Conservation (phyloP, 2,888 invertebrate species). For the Drosophila rellima region DNA sequence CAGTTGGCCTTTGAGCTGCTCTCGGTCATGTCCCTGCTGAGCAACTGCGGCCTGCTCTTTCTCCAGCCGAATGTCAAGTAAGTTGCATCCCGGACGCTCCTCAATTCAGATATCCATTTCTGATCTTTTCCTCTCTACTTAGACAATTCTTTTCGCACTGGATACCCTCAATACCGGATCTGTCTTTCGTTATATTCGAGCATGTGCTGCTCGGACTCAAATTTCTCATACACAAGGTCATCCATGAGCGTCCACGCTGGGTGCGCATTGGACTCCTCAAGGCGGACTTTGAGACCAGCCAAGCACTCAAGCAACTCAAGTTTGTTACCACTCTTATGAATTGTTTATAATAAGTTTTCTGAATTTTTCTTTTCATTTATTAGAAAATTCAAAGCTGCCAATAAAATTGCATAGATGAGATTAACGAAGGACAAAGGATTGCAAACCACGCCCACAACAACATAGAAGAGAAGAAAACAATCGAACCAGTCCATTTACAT, state of each 20-base stretch:
- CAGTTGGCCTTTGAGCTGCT: constrained; percentile 87
- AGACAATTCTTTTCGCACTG: constrained; percentile 83
- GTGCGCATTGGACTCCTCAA: constrained; percentile 88
- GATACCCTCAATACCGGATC: constrained; percentile 81
- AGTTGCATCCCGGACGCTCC: constrained; percentile 19
- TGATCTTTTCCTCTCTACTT: too few relatives aligned
- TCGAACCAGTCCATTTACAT: constrained; percentile 56
- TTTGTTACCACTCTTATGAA: constrained; percentile 43
- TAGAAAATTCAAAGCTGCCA: constrained; percentile 81
- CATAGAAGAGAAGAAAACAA: background rate
- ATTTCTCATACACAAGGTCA: constrained; percentile 89
- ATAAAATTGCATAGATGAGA: constrained; percentile 67
- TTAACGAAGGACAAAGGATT: background rate
- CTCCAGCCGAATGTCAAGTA: constrained; percentile 89
- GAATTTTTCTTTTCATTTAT: constrained; percentile 11
- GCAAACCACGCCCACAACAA: constrained; percentile 14
- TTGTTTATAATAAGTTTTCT: background rate
- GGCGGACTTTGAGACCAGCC: constrained; percentile 88
- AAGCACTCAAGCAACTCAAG: constrained; percentile 87
- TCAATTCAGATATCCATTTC: too few relatives aligned
- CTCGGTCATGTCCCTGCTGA: constrained; percentile 90
- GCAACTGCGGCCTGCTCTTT: constrained; percentile 91
- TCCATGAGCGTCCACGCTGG: constrained; percentile 90
- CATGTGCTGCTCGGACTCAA: constrained; percentile 89
- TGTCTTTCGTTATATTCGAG: constrained; percentile 89